These are phyloP conservation scores for Rhynchotus rufescens DNA, from an alignment of 2,797 vertebrate species.

Conservation along the genomic window DNA sequence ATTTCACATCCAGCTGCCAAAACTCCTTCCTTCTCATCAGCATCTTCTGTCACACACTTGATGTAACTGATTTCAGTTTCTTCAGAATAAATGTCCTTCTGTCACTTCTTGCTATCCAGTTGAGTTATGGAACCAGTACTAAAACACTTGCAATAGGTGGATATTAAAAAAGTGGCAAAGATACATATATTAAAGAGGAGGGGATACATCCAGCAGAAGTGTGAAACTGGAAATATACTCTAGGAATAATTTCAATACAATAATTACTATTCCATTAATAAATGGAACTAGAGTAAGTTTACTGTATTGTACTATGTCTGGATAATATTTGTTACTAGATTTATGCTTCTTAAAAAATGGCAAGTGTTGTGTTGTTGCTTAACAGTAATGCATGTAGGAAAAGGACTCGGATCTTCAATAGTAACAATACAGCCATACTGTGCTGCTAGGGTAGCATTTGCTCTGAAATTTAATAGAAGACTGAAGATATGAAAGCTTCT, in stretches of 20 bases:
- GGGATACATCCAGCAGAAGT: neutral
- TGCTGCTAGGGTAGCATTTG: neutral
- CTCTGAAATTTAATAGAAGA: slow-evolving; percentile 41
- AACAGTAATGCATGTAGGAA: neutral
- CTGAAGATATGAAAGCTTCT: slow-evolving; percentile 1
- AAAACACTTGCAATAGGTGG: neutral
- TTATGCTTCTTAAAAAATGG: neutral
- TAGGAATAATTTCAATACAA: neutral
- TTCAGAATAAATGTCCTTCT: neutral
- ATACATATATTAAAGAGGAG: neutral
- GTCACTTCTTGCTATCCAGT: neutral
- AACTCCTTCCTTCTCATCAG: neutral
- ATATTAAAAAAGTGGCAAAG: neutral
- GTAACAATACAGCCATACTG: neutral
- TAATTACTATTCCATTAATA: too few relatives aligned
- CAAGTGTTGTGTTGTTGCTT: neutral
- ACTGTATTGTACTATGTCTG: neutral
- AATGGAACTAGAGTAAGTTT: neutral
- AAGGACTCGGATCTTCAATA: neutral
- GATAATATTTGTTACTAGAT: neutral
- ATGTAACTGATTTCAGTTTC: neutral
- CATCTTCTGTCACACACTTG: neutral
- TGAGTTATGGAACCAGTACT: neutral
- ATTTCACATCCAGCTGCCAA: neutral
- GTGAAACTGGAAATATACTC: neutral